A percentile compares a stretch with the other conserved stretches of the same genome.
Conservation (phyloP, 2,113 vertebrate genomes). For the Sorex araneus region DNA sequence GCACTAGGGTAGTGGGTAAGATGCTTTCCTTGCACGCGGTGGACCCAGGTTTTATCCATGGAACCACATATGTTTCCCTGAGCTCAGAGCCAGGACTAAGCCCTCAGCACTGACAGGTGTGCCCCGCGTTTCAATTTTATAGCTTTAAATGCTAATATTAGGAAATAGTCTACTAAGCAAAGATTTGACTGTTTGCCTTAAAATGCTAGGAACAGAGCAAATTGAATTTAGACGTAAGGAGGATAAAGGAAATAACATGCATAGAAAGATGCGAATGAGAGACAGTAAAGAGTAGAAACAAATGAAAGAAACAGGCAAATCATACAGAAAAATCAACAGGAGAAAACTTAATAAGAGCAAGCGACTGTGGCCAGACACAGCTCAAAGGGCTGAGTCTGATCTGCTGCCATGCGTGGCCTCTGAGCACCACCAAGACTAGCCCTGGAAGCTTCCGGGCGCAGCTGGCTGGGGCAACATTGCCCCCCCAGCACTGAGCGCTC, state of each 20-base stretch:
- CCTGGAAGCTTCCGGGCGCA: no score
- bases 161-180: constrained; percentile 25
- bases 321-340: constrained; percentile 36
- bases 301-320: constrained; percentile 35
- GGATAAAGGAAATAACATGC: neutral
- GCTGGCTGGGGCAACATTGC: no score
- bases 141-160: constrained; percentile 33
- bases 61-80: no score
- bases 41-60: no score
- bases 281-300: neutral
- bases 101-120: no score
- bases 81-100: no score
- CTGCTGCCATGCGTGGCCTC: no score
- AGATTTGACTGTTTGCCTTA: constrained; percentile 9
- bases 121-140: neutral
- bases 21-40: no score
- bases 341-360: constrained; percentile 1
- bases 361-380: neutral
- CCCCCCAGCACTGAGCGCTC: no score
- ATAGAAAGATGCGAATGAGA: no score
- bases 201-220: constrained; percentile 29
- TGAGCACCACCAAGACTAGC: no score
- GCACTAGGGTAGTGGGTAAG: no score
- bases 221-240: constrained; percentile 34
- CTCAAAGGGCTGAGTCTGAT: neutral